Conservation (phyloP, 2,113 vertebrate species). For the Podarcis muralis region DNA sequence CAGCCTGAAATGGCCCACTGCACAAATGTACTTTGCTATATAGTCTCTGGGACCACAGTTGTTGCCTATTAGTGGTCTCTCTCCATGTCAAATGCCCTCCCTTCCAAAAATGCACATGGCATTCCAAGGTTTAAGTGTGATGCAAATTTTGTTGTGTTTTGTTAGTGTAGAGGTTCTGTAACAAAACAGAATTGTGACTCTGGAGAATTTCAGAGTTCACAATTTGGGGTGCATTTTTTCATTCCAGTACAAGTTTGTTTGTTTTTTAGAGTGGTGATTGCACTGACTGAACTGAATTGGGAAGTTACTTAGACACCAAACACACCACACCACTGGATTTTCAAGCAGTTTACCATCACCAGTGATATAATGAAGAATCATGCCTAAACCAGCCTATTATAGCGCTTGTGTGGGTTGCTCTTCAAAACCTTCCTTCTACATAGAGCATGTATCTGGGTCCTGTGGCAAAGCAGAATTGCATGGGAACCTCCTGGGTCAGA, state of each 20-base stretch:
- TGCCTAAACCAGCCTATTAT: neutral
- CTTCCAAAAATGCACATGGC: neutral
- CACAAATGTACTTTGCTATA: neutral
- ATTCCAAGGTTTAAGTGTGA: neutral
- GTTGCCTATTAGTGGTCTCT: neutral
- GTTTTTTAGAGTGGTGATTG: neutral
- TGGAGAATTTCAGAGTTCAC: too few species aligned
- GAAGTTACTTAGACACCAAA: neutral
- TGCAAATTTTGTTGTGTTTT: neutral
- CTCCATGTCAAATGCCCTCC: neutral
- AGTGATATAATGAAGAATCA: neutral
- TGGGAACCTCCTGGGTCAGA: constrained; percentile 56
- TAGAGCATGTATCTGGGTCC: neutral
- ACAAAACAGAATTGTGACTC: neutral
- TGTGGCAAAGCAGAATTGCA: neutral
- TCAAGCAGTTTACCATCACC: neutral
- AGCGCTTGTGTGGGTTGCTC: neutral
- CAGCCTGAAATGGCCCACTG: neutral
- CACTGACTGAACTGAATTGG: neutral
- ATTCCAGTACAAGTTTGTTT: neutral
- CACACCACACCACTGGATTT: neutral
- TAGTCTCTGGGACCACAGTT: neutral
- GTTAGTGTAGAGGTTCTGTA: neutral
- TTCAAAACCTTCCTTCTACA: neutral
- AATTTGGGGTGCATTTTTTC: too few species aligned